Conservation (phyloP, 2,888 invertebrate genomes). For the Himalopsyche japonica region DNA sequence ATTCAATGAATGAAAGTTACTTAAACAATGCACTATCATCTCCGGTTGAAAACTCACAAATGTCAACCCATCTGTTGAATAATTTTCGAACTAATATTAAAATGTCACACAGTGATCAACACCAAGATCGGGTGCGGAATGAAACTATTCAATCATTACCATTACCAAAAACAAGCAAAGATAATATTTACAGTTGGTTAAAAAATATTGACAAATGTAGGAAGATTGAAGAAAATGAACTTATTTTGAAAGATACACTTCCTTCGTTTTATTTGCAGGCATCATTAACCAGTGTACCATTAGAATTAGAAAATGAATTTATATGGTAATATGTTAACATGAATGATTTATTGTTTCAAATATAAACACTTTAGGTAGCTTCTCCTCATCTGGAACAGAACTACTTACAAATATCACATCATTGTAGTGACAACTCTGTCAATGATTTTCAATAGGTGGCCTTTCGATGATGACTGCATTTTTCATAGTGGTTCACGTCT, state of each 20-base stretch:
- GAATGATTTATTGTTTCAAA: no score
- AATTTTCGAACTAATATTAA: neutral
- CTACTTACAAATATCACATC: no score
- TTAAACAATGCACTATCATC: neutral
- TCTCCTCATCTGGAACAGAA: no score
- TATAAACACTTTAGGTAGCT: no score
- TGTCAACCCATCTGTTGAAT: neutral
- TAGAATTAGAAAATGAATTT: neutral
- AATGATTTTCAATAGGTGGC: no score
- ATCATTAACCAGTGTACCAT: neutral
- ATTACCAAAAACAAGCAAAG: neutral
- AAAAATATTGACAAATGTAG: neutral
- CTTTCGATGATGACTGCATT: no score
- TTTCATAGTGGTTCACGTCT: no score
- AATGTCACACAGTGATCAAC: neutral
- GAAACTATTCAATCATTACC: neutral
- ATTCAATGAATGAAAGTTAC: neutral
- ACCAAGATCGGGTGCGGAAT: no score
- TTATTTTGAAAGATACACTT: neutral
- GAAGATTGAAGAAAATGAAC: neutral
- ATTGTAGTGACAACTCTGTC: no score
- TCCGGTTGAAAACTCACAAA: neutral
- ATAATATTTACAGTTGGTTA: neutral
- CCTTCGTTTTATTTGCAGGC: neutral
- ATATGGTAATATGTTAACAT: neutral